Base-by-base conservation (phyloP, 2,113 vertebrate species). In the Rhea pennata region DNA sequence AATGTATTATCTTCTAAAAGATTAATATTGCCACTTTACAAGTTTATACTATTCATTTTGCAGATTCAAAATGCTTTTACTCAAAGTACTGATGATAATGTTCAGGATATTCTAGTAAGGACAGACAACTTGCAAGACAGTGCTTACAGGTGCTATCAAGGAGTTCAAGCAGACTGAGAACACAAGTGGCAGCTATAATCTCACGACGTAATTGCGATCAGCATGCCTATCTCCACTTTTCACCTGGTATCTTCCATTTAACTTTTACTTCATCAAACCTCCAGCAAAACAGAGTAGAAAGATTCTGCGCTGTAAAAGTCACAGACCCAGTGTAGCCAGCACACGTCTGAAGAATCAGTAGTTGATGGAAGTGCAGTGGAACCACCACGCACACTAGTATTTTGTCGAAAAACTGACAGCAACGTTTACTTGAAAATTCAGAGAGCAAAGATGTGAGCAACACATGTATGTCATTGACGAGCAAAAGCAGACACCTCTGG, bases 301-400 rank as follows among this genome's bases (percentile, higher is more conserved):
- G 66, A 39, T 39, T 58, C 29, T 46, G 40, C 54, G 15, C 3
- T 0, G 2, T 1, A 59, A 65, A 90, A 92, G 48, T 53, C 27
- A 29, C 70, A 27, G 70, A 61, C 71, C 46, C 13, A 2, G 67
- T 12, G 2, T 29, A 4, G n/a, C 24, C 67, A 86, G 62, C 87
- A 89, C 26, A 44, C 48, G 72, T 84, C 29, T 21, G 82, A 44
- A 7, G 1, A 46, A 84, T 59, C 15, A 53, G 39, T 0, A 48
- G n/a, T 48, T 36, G 59, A 90, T 64, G 79, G 90, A 54, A 39
- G 46, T 56, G 75, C 79, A 42, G 46, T 4, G 1, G 70, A 59
- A 87, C 26, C 44, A 9, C 33, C 1, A 0, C 1, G 1, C 5
- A 0, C 20, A 1, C 48, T 22, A 22, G 24, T 42, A 29, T 54